phyloP scores from a whole-genome alignment of 2,113 vertebrate genomes.

The Zonotrichia leucophrys region DNA sequence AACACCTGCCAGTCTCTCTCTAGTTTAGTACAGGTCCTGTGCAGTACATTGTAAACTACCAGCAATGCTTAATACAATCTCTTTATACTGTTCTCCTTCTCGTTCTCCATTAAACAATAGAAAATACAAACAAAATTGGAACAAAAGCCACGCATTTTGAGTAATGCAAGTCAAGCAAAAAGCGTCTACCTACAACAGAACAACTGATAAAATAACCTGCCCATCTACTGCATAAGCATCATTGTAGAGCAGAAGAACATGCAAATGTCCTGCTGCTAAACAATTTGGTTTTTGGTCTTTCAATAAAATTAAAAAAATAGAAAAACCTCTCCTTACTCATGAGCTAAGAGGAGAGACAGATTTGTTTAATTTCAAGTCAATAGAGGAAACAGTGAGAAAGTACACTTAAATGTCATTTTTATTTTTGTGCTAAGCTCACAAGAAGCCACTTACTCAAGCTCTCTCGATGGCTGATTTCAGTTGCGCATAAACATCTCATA shows the following conservation, averaged over 20 bases:
- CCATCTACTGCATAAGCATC: constrained; percentile 38
- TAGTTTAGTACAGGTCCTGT: not conserved
- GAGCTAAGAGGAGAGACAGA: constrained; percentile 46
- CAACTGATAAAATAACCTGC: constrained; percentile 39
- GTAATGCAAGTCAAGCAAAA: constrained; percentile 52
- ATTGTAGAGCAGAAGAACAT: constrained; percentile 57
- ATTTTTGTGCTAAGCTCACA: constrained; percentile 65
- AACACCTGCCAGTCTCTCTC: constrained; percentile 6
- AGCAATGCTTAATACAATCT: constrained; percentile 25
- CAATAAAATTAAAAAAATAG: constrained; percentile 29
- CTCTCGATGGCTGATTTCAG: constrained; percentile 33
- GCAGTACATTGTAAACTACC: constrained; percentile 52
- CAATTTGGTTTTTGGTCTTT: constrained; percentile 72
- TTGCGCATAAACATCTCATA: constrained; percentile 45
- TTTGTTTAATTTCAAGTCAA: constrained; percentile 69
- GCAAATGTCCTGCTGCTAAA: constrained; percentile 35
- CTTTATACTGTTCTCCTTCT: constrained; percentile 12
- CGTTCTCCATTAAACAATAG: constrained; percentile 59
- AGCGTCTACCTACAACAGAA: constrained; percentile 37
- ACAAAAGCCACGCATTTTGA: constrained; percentile 66
- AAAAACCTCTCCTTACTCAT: constrained; percentile 53
- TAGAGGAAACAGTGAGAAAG: constrained; percentile 48
- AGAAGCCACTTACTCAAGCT: constrained; percentile 54
- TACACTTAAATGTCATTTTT: constrained; percentile 51
- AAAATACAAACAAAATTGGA: constrained; percentile 75